Conservation (phyloP, 2,888 invertebrate genomes). For the Laspeyria flexula region DNA sequence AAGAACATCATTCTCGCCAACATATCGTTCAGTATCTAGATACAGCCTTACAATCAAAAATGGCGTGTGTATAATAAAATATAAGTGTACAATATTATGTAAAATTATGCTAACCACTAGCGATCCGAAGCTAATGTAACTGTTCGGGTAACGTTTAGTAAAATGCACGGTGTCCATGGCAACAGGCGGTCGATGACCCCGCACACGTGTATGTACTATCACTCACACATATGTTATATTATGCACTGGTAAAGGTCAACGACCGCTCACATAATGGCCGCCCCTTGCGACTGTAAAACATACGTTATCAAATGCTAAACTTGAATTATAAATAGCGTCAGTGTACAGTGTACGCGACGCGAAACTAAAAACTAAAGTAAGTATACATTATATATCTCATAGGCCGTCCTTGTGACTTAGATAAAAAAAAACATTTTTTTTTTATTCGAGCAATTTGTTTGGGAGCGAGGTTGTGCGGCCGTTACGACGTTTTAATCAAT, state of each 20-base stretch:
- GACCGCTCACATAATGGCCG: conserved; percentile 60
- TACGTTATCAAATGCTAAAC: conserved; percentile 70
- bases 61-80: conserved; percentile 64
- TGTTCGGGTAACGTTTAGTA: conserved; percentile 75
- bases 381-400: conserved; percentile 66
- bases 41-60: conserved; percentile 55
- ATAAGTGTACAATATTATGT: conserved; percentile 58
- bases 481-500: conserved; percentile 39
- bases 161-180: conserved; percentile 63
- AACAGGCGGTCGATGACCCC: conserved; percentile 39
- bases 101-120: conserved; percentile 76
- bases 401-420: conserved; percentile 80
- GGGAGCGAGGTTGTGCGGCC: conserved; percentile 33
- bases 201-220: neutral
- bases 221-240: neutral
- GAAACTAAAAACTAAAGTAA: conserved; percentile 66
- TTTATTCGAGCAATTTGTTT: conserved; percentile 35
- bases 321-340: conserved; percentile 71
- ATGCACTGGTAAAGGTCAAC: conserved; percentile 46
- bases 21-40: conserved; percentile 5
- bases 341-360: conserved; percentile 54
- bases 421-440: conserved; percentile 51
- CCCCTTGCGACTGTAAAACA: conserved; percentile 53
- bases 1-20: neutral
- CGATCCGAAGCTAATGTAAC: conserved; percentile 77